A percentile compares a stretch with the other conserved stretches of the same genome.
Conservation (phyloP, 2,888 invertebrate species). For the Drosophila helvetica region DNA sequence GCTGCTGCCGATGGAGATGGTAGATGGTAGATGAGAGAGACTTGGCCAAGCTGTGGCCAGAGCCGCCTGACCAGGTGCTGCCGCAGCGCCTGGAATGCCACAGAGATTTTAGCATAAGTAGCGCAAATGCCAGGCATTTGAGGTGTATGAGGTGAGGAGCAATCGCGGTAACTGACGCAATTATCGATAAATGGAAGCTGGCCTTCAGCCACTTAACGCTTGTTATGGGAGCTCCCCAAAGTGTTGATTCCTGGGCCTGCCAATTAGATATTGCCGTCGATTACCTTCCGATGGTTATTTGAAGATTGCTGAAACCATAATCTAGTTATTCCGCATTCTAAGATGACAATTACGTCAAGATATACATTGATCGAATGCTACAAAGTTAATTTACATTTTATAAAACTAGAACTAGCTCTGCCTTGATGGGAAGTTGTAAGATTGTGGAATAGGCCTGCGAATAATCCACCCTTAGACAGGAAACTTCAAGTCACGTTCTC, state of each 20-base stretch:
- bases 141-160: conserved; percentile 55
- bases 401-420: no score
- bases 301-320: no score
- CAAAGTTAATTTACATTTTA: no score
- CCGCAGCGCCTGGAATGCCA: not conserved
- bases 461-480: conserved; percentile 14
- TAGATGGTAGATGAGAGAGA: not conserved
- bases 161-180: conserved; percentile 55
- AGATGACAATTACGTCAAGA: no score
- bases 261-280: conserved; percentile 17
- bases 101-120: conserved; percentile 62
- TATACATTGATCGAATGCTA: no score
- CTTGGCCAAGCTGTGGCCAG: not conserved
- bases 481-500: conserved; percentile 9
- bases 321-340: not conserved
- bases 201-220: conserved; percentile 46
- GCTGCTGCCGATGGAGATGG: conserved; percentile 39
- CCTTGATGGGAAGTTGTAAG: not conserved
- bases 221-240: conserved; percentile 39
- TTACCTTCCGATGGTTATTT: no score
- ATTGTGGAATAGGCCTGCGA: not conserved
- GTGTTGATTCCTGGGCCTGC: conserved; percentile 28
- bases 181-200: conserved; percentile 61
- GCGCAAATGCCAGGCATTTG: conserved; percentile 71
- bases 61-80: not conserved